Conservation (phyloP, 2,888 invertebrate species). For the Athetis lepigone region DNA sequence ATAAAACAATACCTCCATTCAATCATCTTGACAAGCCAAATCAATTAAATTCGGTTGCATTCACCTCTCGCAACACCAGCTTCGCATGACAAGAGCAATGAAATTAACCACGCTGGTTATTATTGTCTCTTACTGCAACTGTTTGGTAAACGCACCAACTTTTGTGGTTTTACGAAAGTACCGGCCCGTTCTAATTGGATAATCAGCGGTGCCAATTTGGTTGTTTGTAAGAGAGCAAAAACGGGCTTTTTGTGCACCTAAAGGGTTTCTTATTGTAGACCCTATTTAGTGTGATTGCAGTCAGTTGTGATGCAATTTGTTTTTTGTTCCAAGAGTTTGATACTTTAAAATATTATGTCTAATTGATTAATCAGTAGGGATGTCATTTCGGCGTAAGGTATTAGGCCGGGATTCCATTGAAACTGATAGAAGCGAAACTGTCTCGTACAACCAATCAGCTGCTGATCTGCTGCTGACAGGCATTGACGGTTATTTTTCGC, state of each 20-base stretch:
- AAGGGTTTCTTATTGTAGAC: too few relatives aligned
- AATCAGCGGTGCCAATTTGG: slow-evolving; percentile 46
- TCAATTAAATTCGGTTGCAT: slow-evolving; percentile 51
- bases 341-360: too few relatives aligned
- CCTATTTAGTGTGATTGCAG: too few relatives aligned
- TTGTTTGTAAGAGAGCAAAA: slow-evolving; percentile 14
- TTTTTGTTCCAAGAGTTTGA: too few relatives aligned
- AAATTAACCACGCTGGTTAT: slow-evolving; percentile 53
- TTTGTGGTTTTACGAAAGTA: slow-evolving; percentile 59
- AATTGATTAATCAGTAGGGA: too few relatives aligned
- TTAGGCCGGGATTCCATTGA: too few relatives aligned
- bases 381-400: too few relatives aligned
- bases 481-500: too few relatives aligned
- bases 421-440: too few relatives aligned
- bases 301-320: too few relatives aligned
- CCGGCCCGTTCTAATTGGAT: slow-evolving; percentile 46
- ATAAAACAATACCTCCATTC: slow-evolving; percentile 26
- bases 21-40: slow-evolving; percentile 31
- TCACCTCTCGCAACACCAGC: slow-evolving; percentile 52
- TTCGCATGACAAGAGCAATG: slow-evolving; percentile 66
- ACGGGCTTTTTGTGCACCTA: slow-evolving; percentile 3
- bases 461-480: too few relatives aligned
- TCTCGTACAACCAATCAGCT: too few relatives aligned
- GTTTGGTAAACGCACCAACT: slow-evolving; percentile 45
- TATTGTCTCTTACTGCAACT: slow-evolving; percentile 51